A percentile compares a stretch with the other conserved stretches of the same genome.
Conservation (phyloP, 2,888 invertebrate genomes). For the Drosophila ustulata region DNA sequence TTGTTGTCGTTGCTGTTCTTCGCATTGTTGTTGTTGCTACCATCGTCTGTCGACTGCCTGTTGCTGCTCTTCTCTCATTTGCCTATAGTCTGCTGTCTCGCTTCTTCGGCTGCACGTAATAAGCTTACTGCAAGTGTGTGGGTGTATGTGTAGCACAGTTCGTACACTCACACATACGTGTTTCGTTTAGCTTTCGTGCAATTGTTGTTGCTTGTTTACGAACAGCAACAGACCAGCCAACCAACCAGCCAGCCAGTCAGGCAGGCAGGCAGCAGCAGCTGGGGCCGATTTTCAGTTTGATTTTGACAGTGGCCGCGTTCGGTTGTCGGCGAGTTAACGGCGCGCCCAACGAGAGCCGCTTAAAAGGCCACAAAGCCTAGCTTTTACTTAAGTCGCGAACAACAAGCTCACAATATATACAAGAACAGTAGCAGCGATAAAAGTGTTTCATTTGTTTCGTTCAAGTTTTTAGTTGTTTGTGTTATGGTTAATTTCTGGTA, state of each 20-base stretch:
- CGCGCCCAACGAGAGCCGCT: slow-evolving; percentile 47
- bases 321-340: slow-evolving; percentile 58
- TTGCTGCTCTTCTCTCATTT: slow-evolving; percentile 59
- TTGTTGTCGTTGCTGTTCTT: slow-evolving; percentile 24
- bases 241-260: slow-evolving; percentile 40
- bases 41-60: slow-evolving; percentile 49
- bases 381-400: slow-evolving; percentile 48
- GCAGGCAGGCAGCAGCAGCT: slow-evolving; percentile 45
- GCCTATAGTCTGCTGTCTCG: slow-evolving; percentile 48
- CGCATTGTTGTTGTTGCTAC: slow-evolving; percentile 22
- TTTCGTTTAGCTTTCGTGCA: slow-evolving; percentile 57
- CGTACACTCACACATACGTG: slow-evolving; percentile 14
- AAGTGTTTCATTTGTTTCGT: slow-evolving; percentile 48
- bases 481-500: slow-evolving; percentile 56
- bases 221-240: slow-evolving; percentile 43
- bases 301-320: slow-evolving; percentile 68
- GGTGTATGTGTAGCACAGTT: slow-evolving; percentile 49
- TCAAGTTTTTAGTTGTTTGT: slow-evolving; percentile 48
- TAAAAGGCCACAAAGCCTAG: slow-evolving; percentile 44
- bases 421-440: slow-evolving; percentile 36
- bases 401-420: slow-evolving; percentile 18
- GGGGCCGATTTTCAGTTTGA: slow-evolving; percentile 62
- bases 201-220: slow-evolving; percentile 56
- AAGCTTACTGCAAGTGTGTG: slow-evolving; percentile 64
- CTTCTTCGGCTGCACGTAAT: slow-evolving; percentile 56